Evolutionary conservation across 2,797 vertebrate genomes (phyloP), one percentile per base, ranked within the genome.

Genomic region (Sternotherus odoratus): DNA sequence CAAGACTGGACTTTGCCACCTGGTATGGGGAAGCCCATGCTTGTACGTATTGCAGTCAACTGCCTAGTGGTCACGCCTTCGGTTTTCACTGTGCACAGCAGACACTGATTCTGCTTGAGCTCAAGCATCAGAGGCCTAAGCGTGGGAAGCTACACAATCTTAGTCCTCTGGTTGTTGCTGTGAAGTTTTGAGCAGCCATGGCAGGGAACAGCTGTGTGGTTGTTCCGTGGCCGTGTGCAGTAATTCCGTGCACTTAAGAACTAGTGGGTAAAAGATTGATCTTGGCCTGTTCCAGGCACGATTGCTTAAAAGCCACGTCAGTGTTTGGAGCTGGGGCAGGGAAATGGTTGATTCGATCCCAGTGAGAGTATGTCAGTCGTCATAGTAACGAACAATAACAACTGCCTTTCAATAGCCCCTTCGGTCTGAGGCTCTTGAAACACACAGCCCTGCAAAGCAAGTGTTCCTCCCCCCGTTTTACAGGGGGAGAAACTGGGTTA

Each of bases 261-360:
- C 6, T 82, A 56, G 90, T 1, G 85, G 89, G 94, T 36, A 56
- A 17, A 80, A 83, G 60, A 90, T 82, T 86, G 77, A 6, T 88
- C 33, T 26, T 91, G 33, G 88, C 86, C 91, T 23, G 26, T 48
- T 91, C n/a, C 79, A 77, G 66, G 82, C 51, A 6, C 51, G 63
- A 79, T 26, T 82, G 7, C 90, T 91, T n/a, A 13, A 77, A 93
- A 96, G 87, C 26, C 94, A 93, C 86, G 91, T 94, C 91, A 91
- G 86, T 5, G 43, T 92, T 92, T 88, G 89, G 87, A 85, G 39
- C 11, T 84, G n/a, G 69, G 60, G 91, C 12, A 39, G 88, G 48
- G 66, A 87, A 83, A 81, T 74, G 21, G 69, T 56, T 77, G 93
- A 51, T 86, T 87, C 7, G 82, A 86, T 88, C 74, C 82, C 48